These are phyloP conservation scores for Nasonia vitripennis DNA, from an alignment of 1,140 invertebrate species.

Conservation along the genomic window DNA sequence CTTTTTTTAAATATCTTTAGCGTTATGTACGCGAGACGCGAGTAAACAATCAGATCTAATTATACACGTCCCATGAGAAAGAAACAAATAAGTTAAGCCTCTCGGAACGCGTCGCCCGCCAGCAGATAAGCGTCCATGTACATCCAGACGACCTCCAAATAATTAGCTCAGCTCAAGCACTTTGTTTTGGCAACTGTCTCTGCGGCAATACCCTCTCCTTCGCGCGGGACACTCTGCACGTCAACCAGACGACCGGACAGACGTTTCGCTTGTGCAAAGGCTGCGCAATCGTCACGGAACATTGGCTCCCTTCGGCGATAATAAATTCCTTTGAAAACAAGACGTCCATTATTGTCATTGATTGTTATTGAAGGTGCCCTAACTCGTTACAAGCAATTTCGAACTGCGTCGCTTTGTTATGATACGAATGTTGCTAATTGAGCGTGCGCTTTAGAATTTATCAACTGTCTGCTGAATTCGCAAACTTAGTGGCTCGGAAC, in stretches of 20 bases:
- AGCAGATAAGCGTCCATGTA: slow-evolving; percentile 16
- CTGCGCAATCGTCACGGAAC: slow-evolving; percentile 27
- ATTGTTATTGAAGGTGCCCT: slow-evolving; percentile 43
- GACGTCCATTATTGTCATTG: slow-evolving; percentile 44
- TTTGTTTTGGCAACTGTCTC: slow-evolving; percentile 24
- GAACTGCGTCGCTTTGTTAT: slow-evolving; percentile 3
- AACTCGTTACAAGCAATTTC: neutral
- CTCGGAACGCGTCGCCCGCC: neutral
- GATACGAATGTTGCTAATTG: neutral
- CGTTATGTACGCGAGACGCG: neutral
- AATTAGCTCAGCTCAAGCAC: slow-evolving; percentile 27
- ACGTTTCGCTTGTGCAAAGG: neutral
- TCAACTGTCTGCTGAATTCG: neutral
- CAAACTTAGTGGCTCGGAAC: too few species aligned
- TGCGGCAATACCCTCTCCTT: neutral
- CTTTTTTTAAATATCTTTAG: neutral
- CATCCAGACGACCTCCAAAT: neutral
- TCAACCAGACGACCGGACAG: neutral
- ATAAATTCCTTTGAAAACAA: slow-evolving; percentile 40
- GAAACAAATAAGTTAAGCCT: too few species aligned
- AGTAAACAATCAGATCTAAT: neutral
- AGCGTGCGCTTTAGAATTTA: neutral
- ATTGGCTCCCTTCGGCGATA: slow-evolving; percentile 39
- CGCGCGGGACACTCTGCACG: neutral
- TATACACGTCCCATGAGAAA: too few species aligned